These are phyloP conservation scores for Ciconia nigra DNA, from an alignment of 2,797 vertebrate species.

Conservation along the genomic window DNA sequence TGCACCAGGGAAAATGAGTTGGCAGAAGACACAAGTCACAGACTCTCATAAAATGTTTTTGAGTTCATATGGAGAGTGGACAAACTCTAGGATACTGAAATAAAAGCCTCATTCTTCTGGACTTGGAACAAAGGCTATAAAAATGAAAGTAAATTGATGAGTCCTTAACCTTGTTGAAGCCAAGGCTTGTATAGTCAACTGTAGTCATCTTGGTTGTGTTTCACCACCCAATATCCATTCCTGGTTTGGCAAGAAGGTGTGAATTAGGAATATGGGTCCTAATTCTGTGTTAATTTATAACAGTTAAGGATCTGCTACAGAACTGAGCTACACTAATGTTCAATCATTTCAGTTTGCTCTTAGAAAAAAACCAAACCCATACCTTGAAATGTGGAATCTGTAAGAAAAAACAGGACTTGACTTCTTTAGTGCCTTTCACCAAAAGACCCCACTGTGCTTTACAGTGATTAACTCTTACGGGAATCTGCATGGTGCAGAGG, in stretches of 20 bases:
- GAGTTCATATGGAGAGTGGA: neutral
- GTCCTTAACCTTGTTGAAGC: neutral
- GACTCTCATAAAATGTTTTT: neutral
- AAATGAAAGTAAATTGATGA: neutral
- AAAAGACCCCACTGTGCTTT: neutral
- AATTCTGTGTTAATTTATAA: neutral
- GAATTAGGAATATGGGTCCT: neutral
- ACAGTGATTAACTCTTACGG: neutral
- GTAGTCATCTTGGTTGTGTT: neutral
- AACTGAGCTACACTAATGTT: neutral
- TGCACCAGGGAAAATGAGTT: neutral
- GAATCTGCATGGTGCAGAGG: neutral
- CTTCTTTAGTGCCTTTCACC: neutral
- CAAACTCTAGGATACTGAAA: neutral
- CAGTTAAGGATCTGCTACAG: neutral
- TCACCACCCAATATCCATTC: neutral
- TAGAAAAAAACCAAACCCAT: neutral
- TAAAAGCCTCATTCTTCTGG: neutral
- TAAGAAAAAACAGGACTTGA: neutral
- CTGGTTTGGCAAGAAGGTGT: neutral
- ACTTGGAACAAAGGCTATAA: neutral
- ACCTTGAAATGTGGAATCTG: neutral
- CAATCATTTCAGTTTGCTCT: neutral
- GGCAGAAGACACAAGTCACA: neutral
- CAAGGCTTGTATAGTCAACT: neutral